Evolutionary conservation across 1,140 invertebrate genomes (phyloP), one percentile per base, ranked within the genome.

Genomic region (Drosophila melanica): DNA sequence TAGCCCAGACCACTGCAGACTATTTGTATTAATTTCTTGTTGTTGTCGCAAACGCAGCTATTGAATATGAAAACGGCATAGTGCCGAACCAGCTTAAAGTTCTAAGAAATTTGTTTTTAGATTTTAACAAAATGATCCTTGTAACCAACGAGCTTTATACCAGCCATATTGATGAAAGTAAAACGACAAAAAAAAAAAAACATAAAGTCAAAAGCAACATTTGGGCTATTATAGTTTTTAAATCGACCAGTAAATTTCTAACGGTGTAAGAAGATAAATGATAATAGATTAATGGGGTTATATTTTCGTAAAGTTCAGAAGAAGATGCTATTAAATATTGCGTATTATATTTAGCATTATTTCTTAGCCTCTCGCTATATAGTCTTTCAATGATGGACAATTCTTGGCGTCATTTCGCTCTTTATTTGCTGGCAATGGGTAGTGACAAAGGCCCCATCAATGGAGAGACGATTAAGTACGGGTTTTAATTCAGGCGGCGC

Each of bases 11-110:
- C 73, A 77, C 57, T 74, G 77, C 81, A 85, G 82, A 77, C 82
- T 86, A 87, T 86, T 86, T 86, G 81, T 87, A 86, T 86, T 86
- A 81, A 87, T 87, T 86, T 87, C 63, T 42, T 63, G 59, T 41
- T 41, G 45, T 41, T 58, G 45, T 33, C 20, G 47, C 20, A 48
- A 54, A 47, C 6, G 48, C 23, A 20, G 51, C 67, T 67, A 67
- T 79, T 79, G 62, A 76, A 79, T 79, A 76, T 79, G 66, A 79
- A 68, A 75, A 58, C 44, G 53, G 47, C 14, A 14, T 47, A 12
- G 23, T 23, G 37, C 10, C 37, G 14, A 30, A 18, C 42, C 27
- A 16, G n/a, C 27, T 14, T 12, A 27, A 45, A 35, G 30, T 11
- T 39, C 62, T 18, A 53, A 71, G 35, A 64, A 73, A 68, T 64